Base-by-base conservation (phyloP, 2,113 vertebrate species). In the Misgurnus anguillicaudatus region DNA sequence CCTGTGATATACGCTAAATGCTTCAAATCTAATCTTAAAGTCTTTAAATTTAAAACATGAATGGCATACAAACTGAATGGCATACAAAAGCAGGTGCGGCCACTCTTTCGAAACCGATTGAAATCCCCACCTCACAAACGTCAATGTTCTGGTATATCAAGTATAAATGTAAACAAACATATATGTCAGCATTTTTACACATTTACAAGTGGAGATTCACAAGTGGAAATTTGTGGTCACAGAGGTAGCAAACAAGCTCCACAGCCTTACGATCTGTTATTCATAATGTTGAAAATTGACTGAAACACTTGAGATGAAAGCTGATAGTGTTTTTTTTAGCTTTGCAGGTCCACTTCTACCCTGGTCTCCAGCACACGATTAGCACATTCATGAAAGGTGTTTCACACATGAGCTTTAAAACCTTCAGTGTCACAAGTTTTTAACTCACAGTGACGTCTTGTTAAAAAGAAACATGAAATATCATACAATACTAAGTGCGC, bases 371-470 rank as follows among this genome's bases (percentile, higher is more conserved):
- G 84, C 75, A 77, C 67, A 58, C 39, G 42, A 81, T 85, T 85
- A 83, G 72, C 79, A 85, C 83, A 79, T 81, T 81, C 83, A 83
- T 85, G 71, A 76, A 79, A 81, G 74, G 67, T 75, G 67, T 76
- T 81, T 78, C 76, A 75, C 84, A 83, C 81, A 81, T 76, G 67
- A 77, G 70, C 58, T 80, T 82, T 80, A 75, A 75, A 69, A 78
- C 13, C 42, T 13, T 72, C 14, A 72, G 68, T 63, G 36, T 14
- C 57, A 19, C 51, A 64, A 39, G n/a, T 71, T 63, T 42, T 14
- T 6, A 41, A 48, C 42, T 47, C 31, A 39, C 57, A 63, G n/a
- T 24, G 58, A 72, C 55, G 67, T 72, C 38, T 73, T 58, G 53
- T 36, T 80, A 9, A 9, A 47, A 16, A 55, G 64, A 57, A 73